Base-by-base conservation (phyloP, 2,797 vertebrate species). In the Cuculus canorus region DNA sequence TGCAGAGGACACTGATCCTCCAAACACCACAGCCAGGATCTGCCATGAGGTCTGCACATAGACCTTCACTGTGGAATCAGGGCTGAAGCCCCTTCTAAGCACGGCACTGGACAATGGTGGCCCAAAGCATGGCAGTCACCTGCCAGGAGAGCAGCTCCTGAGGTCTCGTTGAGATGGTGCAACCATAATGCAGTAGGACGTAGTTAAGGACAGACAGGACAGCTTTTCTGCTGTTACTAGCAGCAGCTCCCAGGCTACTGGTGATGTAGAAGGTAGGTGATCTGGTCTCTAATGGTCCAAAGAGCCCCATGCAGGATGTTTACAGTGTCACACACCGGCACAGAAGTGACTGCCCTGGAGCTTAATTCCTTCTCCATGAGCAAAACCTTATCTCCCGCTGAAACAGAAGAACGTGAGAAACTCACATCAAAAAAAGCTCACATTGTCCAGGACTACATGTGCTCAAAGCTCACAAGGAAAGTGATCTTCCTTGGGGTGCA, bases 391-490 rank as follows among this genome's bases (percentile, higher is more conserved):
- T n/a, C 8, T 86, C 30, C 60, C 71, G 35, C 28, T 68, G 79
- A 71, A 89, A 77, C 7, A 5, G 53, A 17, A 33, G 23, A 60
- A 65, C 8, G 9, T 57, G 53, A 88, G 35, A 68, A 85, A 48
- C 16, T 61, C 50, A 5, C 32, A 32, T 25, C 4, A 13, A 17
- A 27, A 81, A 64, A 16, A 17, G 8, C 1, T 39, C 57, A 3
- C 7, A 15, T 30, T 1, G 0, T 78, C 50, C 75, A 66, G 41
- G 50, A n/a, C 17, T 11, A 2, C 2, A 2, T 21, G 3, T 32
- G 18, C 54, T 77, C 61, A 75, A 70, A 86, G 23, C 35, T 81
- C 32, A 27, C 60, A 64, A 48, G 52, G 39, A 60, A 54, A 28
- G 35, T 16, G 17, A 8, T 13, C 45, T 45, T 57, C 54, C 60